Conservation (phyloP, 2,113 vertebrate genomes). For the Phrynocephalus versicolor region DNA sequence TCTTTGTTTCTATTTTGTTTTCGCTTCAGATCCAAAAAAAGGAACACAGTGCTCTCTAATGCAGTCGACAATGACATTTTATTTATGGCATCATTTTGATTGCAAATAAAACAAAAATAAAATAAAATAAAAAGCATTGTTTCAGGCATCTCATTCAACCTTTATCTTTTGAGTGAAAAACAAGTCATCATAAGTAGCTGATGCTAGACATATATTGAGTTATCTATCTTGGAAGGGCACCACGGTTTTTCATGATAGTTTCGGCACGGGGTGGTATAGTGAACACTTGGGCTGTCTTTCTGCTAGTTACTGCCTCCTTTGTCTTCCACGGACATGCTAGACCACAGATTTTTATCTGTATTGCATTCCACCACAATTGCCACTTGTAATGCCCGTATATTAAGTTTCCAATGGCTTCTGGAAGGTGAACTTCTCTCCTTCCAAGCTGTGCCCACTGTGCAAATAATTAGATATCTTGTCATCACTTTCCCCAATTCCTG, state of each 20-base stretch:
- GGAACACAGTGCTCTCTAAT: neutral
- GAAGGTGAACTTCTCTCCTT: neutral
- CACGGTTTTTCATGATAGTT: neutral
- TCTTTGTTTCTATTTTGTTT: constrained; percentile 6
- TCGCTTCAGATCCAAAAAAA: neutral
- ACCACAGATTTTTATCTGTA: neutral
- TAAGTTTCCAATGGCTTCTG: neutral
- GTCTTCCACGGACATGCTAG: neutral
- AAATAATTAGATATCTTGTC: neutral
- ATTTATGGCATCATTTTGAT: neutral
- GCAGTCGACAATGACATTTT: neutral
- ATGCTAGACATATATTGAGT: neutral
- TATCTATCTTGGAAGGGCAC: too few relatives aligned
- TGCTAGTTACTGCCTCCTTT: neutral
- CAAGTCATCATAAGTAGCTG: neutral
- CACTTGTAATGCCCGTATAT: neutral
- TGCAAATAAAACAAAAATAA: neutral
- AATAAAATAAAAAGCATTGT: neutral
- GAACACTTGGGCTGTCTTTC: neutral
- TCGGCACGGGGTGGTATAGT: neutral
- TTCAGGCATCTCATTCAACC: neutral
- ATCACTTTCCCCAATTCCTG: neutral
- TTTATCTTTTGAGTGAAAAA: neutral
- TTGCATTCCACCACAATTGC: neutral
- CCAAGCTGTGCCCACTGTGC: neutral